Evolutionary conservation across 2,888 invertebrate species (phyloP), one percentile per base, ranked within the genome.

Genomic region (Diaperis boleti): DNA sequence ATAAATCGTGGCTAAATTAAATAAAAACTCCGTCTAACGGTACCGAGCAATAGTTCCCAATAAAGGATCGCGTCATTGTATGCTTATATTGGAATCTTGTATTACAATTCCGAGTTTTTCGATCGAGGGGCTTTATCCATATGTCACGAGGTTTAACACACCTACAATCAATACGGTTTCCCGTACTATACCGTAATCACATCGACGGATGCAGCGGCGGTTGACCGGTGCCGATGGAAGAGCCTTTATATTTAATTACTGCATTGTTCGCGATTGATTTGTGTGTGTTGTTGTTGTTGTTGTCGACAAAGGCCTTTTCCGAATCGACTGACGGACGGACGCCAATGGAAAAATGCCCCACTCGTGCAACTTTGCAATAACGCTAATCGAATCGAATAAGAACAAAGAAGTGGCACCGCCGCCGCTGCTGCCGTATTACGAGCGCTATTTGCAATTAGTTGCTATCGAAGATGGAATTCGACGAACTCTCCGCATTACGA

Each of bases 61-160:
- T 76, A 76, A 77, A 77, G 74, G 69, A 76, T 71, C 70, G 73
- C 72, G 74, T 76, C 76, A 77, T 78, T 78, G 77, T 78, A 77
- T 76, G 76, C 78, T 77, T 76, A 78, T 77, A 74, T 69, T 68
- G 74, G 72, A 71, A 72, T 72, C 70, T 70, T 62, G 70, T 68
- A 69, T 69, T 70, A 67, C 66, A 64, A 70, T 62, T 67, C 59
- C 47, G 54, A 61, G 55, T 68, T 70, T 71, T 70, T 56, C 8
- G 10, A n/a, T n/a, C n/a, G 1, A 7, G 18, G 20, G 18, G 22
- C 42, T 35, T 47, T 62, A 62, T 52, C 67, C 69, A 69, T 70
- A 70, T 69, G 68, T 71, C 72, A 71, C 72, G 66, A 61, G 39
- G 41, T 7, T 49, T 31, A 62, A 64, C 62, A 67, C 69, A 61